Base-by-base conservation (phyloP, 2,113 vertebrate genomes). In the Thamnophis sirtalis region DNA sequence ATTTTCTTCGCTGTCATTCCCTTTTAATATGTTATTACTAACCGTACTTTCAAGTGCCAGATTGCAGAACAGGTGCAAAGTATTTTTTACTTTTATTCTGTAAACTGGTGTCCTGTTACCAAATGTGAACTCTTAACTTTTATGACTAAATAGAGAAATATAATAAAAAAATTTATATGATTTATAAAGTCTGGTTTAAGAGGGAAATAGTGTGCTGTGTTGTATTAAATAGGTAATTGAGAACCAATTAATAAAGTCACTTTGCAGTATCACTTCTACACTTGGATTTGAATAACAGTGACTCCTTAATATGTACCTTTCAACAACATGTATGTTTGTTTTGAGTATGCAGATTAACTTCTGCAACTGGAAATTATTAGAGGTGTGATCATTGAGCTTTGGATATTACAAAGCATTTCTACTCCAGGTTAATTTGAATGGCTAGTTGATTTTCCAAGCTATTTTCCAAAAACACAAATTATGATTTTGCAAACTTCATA, bases 1-100 rank as follows among this genome's bases (percentile, higher is more conserved):
- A 80, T 92, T 91, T 91, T 33, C 13, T 21, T 86, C 43, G 51
- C 28, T 84, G 92, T 84, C 92, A 93, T 92, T 95, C 38, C 21
- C 13, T 68, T 88, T 88, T 49, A 88, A 84, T 92, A 38, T 84
- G 11, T 54, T 54, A 51, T 68, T 80, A 63, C 1, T 43, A 90
- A 54, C 17, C 73, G 3, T 95, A 53, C 9, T 68, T 92, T 68
- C 56, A 87, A 53, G n/a, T 87, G 43, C 26, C 19, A 38, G 80
- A 49, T 58, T 91, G 49, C 49, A 43, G 13, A 68, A 87, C 9
- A 87, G 90, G n/a, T 80, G 21, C 38, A 56, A 80, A 86, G 55
- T 55, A 80, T 55, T 53, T 6, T 54, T 49, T 48, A 10, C 38
- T 26, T 90, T 26, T 54, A 22, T 43, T 88, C n/a, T 54, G 9